Percentiles rank a stretch among this genome's conserved stretches.
Conservation (phyloP, 1,140 invertebrate species). For the Tribolium castaneum region DNA sequence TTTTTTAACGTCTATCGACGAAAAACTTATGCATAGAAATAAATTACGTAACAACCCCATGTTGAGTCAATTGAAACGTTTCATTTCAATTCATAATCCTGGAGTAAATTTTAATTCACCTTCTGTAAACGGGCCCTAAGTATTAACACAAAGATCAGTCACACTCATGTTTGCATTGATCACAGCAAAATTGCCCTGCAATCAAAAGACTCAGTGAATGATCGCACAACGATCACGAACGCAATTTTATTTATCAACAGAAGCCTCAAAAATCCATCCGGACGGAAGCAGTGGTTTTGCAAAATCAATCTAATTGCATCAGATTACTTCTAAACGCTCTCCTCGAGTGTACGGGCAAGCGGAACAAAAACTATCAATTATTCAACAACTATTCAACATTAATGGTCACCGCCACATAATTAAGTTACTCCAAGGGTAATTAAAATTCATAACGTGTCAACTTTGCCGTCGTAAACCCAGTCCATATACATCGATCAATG, state of each 20-base stretch:
- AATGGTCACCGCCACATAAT: not conserved
- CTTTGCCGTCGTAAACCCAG: not conserved
- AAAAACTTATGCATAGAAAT: too few relatives aligned
- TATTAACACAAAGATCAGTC: too few relatives aligned
- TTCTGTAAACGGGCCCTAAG: too few relatives aligned
- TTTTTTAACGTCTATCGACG: too few relatives aligned
- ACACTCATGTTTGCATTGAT: not conserved
- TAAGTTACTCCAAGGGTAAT: not conserved
- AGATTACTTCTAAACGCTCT: not conserved
- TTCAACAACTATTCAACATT: not conserved
- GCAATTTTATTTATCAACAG: not conserved
- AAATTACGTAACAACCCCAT: too few relatives aligned
- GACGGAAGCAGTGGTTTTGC: not conserved
- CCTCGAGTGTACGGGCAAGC: too few relatives aligned
- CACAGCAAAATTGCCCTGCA: not conserved
- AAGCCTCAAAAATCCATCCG: slow-evolving; percentile 10
- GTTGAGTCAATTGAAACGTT: too few relatives aligned
- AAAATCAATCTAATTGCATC: slow-evolving; percentile 2
- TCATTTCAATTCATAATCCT: too few relatives aligned
- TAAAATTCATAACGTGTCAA: not conserved
- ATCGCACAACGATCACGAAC: not conserved
- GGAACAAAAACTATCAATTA: not conserved
- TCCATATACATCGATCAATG: too few relatives aligned
- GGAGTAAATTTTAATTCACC: too few relatives aligned
- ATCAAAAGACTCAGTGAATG: not conserved